Conservation (phyloP, 2,888 invertebrate species). For the Thera britannica region DNA sequence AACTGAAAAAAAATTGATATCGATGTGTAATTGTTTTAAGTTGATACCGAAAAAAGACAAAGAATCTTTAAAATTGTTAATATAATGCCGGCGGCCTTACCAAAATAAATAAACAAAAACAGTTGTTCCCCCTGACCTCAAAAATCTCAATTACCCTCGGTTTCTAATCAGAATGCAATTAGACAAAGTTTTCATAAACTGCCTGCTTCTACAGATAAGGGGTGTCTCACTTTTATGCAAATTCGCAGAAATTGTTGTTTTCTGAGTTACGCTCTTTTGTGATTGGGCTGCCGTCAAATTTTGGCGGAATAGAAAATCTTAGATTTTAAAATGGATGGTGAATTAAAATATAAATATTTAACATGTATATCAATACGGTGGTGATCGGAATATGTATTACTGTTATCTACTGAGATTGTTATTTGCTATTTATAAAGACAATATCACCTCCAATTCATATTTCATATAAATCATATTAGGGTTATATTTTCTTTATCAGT, state of each 20-base stretch:
- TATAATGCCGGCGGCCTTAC: not conserved
- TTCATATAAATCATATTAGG: no score
- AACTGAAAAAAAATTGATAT: no score
- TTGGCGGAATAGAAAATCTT: not conserved
- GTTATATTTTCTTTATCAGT: no score
- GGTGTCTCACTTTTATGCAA: conserved; percentile 77
- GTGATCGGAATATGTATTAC: no score
- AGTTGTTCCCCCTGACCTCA: conserved; percentile 59
- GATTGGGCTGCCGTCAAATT: conserved; percentile 4
- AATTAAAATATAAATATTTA: no score
- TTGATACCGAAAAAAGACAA: no score
- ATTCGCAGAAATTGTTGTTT: conserved; percentile 63
- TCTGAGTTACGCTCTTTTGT: conserved; percentile 54
- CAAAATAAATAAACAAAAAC: conserved; percentile 5
- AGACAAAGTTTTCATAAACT: conserved; percentile 80
- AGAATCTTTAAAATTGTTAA: not conserved
- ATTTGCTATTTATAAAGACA: no score
- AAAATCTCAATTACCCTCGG: conserved; percentile 61
- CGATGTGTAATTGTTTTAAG: no score
- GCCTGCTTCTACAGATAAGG: conserved; percentile 78
- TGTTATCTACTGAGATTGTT: no score
- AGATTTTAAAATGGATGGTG: not conserved
- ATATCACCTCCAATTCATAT: no score
- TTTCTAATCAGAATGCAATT: conserved; percentile 75
- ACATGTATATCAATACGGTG: no score